Evolutionary conservation across 2,888 invertebrate genomes (phyloP).

Genomic region (Cynaeus angustus): DNA sequence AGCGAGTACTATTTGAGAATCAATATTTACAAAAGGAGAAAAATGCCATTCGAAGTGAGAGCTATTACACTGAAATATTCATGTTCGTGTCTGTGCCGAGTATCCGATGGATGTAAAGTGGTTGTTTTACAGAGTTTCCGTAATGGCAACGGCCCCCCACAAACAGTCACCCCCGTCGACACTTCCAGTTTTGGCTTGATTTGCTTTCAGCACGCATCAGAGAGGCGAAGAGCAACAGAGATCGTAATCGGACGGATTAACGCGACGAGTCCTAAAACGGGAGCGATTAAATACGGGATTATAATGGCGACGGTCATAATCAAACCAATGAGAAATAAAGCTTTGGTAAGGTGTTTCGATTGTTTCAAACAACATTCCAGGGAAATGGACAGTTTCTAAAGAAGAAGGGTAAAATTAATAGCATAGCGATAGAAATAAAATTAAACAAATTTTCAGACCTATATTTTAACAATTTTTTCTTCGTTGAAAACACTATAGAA

Average conservation of each 20-base stretch:
- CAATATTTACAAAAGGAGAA: constrained; percentile 65
- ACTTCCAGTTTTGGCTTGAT: constrained; percentile 58
- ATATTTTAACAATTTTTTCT: no score
- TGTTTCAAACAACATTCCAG: no score
- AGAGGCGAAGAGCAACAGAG: constrained; percentile 35
- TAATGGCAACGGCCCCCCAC: constrained; percentile 57
- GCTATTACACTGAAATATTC: constrained; percentile 68
- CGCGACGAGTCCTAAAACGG: constrained; percentile 24
- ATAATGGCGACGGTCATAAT: constrained; percentile 17
- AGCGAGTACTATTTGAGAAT: constrained; percentile 59
- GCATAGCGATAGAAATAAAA: no score
- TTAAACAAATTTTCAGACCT: no score
- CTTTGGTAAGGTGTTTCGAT: neutral
- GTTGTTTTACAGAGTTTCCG: constrained; percentile 62
- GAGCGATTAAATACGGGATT: constrained; percentile 32
- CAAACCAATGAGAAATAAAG: constrained; percentile 30
- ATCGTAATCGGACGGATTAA: constrained; percentile 22
- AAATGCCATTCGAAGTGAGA: constrained; percentile 60
- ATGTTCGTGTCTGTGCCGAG: constrained; percentile 66
- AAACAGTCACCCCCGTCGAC: constrained; percentile 50
- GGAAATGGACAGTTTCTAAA: no score
- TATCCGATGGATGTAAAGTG: constrained; percentile 67
- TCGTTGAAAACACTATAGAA: no score
- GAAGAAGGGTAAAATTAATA: no score
- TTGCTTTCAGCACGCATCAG: constrained; percentile 59